These are phyloP conservation scores for Drosophila albomicans DNA, from an alignment of 1,140 invertebrate genomes.

Conservation along the genomic window DNA sequence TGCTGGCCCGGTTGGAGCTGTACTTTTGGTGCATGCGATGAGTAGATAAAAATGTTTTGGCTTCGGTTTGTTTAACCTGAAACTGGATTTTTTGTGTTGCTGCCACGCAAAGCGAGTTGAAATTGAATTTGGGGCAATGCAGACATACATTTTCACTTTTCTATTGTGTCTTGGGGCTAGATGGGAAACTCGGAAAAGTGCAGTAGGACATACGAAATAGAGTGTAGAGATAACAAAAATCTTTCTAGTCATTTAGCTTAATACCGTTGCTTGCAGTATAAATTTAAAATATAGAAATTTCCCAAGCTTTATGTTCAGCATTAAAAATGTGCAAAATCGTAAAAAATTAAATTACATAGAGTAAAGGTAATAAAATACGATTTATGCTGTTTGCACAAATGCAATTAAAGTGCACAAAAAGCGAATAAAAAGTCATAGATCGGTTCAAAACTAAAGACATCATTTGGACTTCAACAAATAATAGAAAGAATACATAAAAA, in stretches of 20 bases:
- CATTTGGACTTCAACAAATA: slow-evolving; percentile 68
- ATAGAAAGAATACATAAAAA: slow-evolving; percentile 40
- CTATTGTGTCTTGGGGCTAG: slow-evolving; percentile 33
- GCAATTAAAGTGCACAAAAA: slow-evolving; percentile 73
- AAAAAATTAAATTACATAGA: slow-evolving; percentile 81
- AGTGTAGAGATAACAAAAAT: slow-evolving; percentile 28
- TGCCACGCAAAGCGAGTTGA: slow-evolving; percentile 18
- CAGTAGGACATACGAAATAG: slow-evolving; percentile 21
- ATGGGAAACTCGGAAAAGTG: slow-evolving; percentile 22
- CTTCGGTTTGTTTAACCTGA: slow-evolving; percentile 72
- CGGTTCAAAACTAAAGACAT: slow-evolving; percentile 76
- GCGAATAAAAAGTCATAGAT: slow-evolving; percentile 30
- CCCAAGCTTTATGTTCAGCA: slow-evolving; percentile 18
- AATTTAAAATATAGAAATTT: slow-evolving; percentile 30
- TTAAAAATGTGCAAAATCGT: slow-evolving; percentile 79
- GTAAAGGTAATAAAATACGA: slow-evolving; percentile 74
- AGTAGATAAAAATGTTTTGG: slow-evolving; percentile 68
- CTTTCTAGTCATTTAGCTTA: slow-evolving; percentile 1
- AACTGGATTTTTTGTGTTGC: slow-evolving; percentile 64
- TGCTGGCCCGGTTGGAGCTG: slow-evolving; percentile 67
- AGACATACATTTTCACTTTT: slow-evolving; percentile 49
- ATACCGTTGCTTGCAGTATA: slow-evolving; percentile 16
- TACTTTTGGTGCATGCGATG: slow-evolving; percentile 66
- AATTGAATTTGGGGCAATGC: slow-evolving; percentile 46
- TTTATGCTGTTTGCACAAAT: slow-evolving; percentile 83